Percentiles rank a stretch among this genome's conserved stretches.
These are phyloP conservation scores for Agriopis marginaria DNA, from an alignment of 2,888 invertebrate species.

Conservation along the genomic window DNA sequence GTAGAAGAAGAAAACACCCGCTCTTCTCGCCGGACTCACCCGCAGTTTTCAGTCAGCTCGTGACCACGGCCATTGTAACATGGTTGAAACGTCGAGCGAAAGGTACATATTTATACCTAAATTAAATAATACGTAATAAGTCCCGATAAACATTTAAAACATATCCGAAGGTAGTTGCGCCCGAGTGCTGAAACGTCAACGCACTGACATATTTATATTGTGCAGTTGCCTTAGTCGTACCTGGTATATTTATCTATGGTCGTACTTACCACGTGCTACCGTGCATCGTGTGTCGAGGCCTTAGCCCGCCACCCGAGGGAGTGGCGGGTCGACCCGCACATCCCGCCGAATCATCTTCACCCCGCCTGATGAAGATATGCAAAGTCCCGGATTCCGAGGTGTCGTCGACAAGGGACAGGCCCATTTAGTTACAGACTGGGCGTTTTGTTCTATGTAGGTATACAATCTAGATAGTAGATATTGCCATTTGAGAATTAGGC, in stretches of 20 bases:
- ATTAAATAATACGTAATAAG: no score
- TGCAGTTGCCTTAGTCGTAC: background rate
- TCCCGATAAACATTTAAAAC: no score
- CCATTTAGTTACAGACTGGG: conserved; percentile 25
- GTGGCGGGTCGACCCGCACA: conserved; percentile 55
- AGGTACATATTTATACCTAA: no score
- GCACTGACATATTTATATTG: no score
- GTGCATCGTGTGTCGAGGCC: conserved; percentile 48
- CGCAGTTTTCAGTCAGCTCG: no score
- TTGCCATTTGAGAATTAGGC: background rate
- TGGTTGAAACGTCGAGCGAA: no score
- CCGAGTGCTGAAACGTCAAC: no score
- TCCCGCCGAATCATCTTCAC: conserved; percentile 81
- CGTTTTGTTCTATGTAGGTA: conserved; percentile 8
- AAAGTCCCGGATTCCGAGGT: conserved; percentile 68
- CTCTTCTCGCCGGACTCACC: no score
- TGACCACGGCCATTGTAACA: no score
- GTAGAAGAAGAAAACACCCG: no score
- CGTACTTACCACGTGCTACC: background rate
- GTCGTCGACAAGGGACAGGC: conserved; percentile 33
- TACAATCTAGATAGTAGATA: background rate
- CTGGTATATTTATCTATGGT: no score
- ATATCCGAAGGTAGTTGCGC: no score
- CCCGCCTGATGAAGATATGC: conserved; percentile 82
- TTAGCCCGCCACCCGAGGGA: conserved; percentile 31